A percentile compares a stretch with the other conserved stretches of the same genome.
Evolutionary conservation across 2,888 invertebrate species (phyloP).

Genomic region (Melanostoma mellinum): DNA sequence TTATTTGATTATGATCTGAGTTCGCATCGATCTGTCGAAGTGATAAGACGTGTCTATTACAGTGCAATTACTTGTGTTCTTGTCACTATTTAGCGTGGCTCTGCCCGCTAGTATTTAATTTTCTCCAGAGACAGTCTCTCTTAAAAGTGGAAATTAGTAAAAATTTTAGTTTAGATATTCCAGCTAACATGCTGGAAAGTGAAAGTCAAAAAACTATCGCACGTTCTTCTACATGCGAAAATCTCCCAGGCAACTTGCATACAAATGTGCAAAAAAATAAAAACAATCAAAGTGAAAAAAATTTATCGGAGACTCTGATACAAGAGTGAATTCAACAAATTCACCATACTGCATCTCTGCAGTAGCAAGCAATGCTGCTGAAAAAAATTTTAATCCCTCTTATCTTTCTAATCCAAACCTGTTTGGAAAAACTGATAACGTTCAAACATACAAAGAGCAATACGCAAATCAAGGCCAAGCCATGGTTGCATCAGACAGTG

Average conservation of each 20-base stretch:
- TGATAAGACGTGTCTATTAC: slow-evolving; percentile 13
- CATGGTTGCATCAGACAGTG: too few species aligned
- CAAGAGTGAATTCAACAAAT: slow-evolving; percentile 2
- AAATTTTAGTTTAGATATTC: slow-evolving; percentile 1
- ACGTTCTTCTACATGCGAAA: not conserved
- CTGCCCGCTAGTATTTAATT: slow-evolving; percentile 1
- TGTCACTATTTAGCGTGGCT: not conserved
- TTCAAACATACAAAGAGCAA: too few species aligned
- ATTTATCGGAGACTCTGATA: slow-evolving; percentile 2
- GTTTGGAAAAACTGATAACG: too few species aligned
- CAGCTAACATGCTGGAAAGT: slow-evolving; percentile 9
- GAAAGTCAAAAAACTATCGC: not conserved
- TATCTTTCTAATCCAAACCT: too few species aligned
- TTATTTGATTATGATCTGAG: not conserved
- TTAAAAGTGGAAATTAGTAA: slow-evolving; percentile 2
- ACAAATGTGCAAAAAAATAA: not conserved
- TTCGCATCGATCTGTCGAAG: slow-evolving; percentile 22
- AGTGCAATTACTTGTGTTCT: slow-evolving; percentile 3
- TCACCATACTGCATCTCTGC: not conserved
- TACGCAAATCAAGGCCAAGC: too few species aligned
- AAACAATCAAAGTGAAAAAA: slow-evolving; percentile 6
- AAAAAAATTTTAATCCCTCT: too few species aligned
- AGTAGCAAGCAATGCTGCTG: not conserved
- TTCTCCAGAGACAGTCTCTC: slow-evolving; percentile 7
- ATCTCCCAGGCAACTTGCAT: not conserved